Base-by-base conservation (phyloP, 1,140 invertebrate species). In the Zaprionus capensis region DNA sequence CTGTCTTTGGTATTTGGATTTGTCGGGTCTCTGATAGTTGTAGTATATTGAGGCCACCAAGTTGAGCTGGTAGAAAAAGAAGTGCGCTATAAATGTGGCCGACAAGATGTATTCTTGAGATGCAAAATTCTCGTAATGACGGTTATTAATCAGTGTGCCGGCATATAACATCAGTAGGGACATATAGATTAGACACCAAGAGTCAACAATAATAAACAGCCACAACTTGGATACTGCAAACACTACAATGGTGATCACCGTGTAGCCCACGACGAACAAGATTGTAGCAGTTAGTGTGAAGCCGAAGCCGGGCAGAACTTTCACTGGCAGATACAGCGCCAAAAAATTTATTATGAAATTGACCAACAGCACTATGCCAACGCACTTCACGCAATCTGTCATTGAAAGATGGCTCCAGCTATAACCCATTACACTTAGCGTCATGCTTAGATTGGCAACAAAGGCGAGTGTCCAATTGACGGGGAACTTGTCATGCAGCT, bases 391-490 rank as follows among this genome's bases (percentile, higher is more conserved):
- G 2, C 58, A 22, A 67, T 64, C 15, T 0, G 1, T 0, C 0
- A 5, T 0, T 1, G 41, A 2, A 2, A 79, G 0, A 0, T 9
- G 6, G 4, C 31, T 28, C 71, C 78, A 85, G 12, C 20, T 28
- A 4, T 36, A n/a, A 12, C 53, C 26, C 2, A 71, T 22, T 1
- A 65, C 51, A n/a, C 62, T 65, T 1, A 76, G 4, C 1, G 68
- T 64, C 0, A 55, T 14, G 7, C 46, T 5, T 22, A 84, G 71
- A 11, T 73, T 44, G 3, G 53, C 22, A 1, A 81, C 17, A 6
- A 69, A 4, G 11, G 59, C 66, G 9, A 85, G 51, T 1, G 63
- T 31, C 66, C 71, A 79, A 26, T 79, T 85, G 51, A 84, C 15
- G 12, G 82, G 82, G 31, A 49, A 69, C 4, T 49, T 31, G 12